These are phyloP conservation scores for Strigamia crassipes DNA, from an alignment of 2,888 invertebrate species.

Conservation along the genomic window DNA sequence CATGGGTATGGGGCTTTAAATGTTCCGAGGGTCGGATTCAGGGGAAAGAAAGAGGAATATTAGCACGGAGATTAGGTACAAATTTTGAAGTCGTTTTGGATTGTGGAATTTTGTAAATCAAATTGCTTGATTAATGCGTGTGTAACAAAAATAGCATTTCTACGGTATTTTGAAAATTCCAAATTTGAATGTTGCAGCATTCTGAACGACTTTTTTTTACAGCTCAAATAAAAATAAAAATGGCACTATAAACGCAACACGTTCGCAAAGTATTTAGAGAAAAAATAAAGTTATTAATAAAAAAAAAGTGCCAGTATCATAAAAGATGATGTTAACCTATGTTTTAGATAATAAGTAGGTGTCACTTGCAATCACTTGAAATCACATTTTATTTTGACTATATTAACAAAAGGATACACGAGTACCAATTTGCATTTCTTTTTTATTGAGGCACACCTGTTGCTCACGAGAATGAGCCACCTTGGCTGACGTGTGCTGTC, in stretches of 20 bases:
- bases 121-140: too few species aligned
- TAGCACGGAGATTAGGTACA: background rate
- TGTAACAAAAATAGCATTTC: too few species aligned
- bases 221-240: background rate
- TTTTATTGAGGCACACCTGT: constrained; percentile 19
- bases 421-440: background rate
- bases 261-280: background rate
- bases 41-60: background rate
- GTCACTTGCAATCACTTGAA: constrained; percentile 6
- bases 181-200: too few species aligned
- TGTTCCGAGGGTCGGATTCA: background rate
- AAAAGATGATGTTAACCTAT: background rate
- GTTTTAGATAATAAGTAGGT: background rate
- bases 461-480: background rate
- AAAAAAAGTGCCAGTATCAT: background rate
- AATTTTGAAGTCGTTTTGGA: too few species aligned
- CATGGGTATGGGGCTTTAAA: background rate
- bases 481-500: background rate
- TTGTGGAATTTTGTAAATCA: too few species aligned
- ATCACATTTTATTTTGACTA: constrained; percentile 12
- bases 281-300: constrained; percentile 4
- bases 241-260: background rate
- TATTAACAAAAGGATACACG: background rate
- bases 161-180: too few species aligned
- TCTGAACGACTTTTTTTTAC: too few species aligned